Evolutionary conservation across 2,797 vertebrate genomes (phyloP), one percentile per base, ranked within the genome.

Genomic region (Danio aesculapii): DNA sequence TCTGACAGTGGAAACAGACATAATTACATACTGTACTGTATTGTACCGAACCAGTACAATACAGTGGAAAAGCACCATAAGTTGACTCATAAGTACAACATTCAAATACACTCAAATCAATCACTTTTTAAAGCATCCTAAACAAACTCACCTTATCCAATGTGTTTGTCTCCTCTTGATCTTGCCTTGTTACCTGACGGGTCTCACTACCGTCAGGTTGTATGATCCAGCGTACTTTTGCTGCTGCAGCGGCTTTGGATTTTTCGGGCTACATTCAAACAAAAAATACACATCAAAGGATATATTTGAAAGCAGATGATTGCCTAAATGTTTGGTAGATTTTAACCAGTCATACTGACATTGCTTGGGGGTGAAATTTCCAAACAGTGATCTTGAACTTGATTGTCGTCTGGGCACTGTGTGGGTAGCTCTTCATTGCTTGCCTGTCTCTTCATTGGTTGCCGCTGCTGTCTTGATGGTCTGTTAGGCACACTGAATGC

Each of bases 401-500:
- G 67, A 0, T 82, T 57, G 0, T 16, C 77, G 16, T 91, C 84
- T 0, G 70, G 17, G 13, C 86, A 85, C 4, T 85, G 77, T 2
- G 62, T 83, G 0, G 86, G 85, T 49, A 95, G 85, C 7, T 89
- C 75, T 82, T 94, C 93, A 0, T 83, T 85, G 66, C 94, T 92
- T 47, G 52, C 84, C 82, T 92, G 93, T 76, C 90, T 93, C 88
- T 89, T 91, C 4, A 89, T 6, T 68, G 6, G 59, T 1, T 80
- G 88, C 50, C 87, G 93, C 21, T 39, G 70, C 14, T 91, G 43
- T 0, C 86, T 88, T 0, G 92, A 91, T 39, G 74, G 88, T 84
- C 92, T 91, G 2, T 94, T 93, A 0, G 97, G 97, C 12, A 96
- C 97, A 16, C 97, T 98, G 87, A 96, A 96, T 0, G 97, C 95